A percentile compares a stretch with the other conserved stretches of the same genome.
These are phyloP conservation scores for Crotophaga sulcirostris DNA, from an alignment of 2,113 vertebrate species.

Conservation along the genomic window DNA sequence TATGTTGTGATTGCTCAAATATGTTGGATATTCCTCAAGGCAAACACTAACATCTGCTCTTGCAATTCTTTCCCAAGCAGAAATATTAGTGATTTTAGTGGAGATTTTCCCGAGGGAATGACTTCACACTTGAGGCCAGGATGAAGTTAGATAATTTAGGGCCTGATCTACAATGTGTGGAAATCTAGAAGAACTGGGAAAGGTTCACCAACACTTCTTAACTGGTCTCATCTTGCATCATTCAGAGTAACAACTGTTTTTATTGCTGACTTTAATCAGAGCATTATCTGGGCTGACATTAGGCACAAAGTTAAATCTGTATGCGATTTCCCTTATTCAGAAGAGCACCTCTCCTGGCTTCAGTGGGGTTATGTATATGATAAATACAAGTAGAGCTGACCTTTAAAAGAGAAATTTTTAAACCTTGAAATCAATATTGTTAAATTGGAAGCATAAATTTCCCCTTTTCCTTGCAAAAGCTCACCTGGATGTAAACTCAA, in stretches of 20 bases:
- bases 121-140: not conserved
- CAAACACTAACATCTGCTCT: constrained; percentile 38
- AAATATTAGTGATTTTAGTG: constrained; percentile 4
- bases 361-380: not conserved
- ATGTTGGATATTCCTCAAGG: constrained; percentile 31
- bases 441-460: not conserved
- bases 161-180: not conserved
- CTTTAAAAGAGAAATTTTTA: constrained; percentile 10
- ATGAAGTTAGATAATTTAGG: not conserved
- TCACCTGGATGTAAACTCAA: not conserved
- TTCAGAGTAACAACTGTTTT: not conserved
- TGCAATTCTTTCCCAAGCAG: constrained; percentile 10
- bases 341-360: not conserved
- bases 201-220: not conserved
- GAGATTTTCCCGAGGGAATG: not conserved
- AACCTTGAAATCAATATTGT: not conserved
- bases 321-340: not conserved
- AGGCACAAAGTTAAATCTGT: not conserved
- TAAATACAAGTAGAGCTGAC: not conserved
- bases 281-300: not conserved
- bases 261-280: constrained; percentile 4
- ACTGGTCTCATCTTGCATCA: not conserved
- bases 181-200: not conserved
- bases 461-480: not conserved
- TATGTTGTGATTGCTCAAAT: constrained; percentile 19